Percentiles rank a stretch among this genome's conserved stretches.
phyloP scores from a whole-genome alignment of 1,140 invertebrate genomes.

The Agrilus planipennis region DNA sequence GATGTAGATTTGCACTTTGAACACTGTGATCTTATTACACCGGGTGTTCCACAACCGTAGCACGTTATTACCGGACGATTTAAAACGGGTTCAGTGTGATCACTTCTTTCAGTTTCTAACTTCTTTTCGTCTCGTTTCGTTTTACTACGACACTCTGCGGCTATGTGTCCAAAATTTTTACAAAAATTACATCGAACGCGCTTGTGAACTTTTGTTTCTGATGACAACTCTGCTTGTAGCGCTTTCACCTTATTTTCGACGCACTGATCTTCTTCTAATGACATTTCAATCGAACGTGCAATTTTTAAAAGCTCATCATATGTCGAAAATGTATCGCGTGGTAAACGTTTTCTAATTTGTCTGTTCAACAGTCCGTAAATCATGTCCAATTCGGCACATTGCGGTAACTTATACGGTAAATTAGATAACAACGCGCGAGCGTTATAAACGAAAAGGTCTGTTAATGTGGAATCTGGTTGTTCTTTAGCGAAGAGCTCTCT shows the following conservation, averaged over 20 bases:
- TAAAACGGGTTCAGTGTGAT: background rate
- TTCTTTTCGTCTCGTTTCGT: background rate
- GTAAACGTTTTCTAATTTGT: background rate
- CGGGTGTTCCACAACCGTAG: slow-evolving; percentile 1
- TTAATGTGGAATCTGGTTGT: background rate
- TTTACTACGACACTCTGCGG: background rate
- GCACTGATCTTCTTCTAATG: background rate
- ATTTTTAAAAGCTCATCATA: background rate
- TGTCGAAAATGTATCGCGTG: background rate
- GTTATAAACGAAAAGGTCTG: background rate
- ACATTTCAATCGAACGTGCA: background rate
- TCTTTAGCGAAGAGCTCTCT: background rate
- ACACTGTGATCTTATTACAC: background rate
- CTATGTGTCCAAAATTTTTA: background rate
- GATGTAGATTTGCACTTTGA: background rate
- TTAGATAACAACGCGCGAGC: background rate
- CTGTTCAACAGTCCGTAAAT: background rate
- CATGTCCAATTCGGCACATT: background rate
- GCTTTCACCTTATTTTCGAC: background rate
- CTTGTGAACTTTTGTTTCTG: background rate
- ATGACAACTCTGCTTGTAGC: background rate
- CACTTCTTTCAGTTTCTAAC: background rate
- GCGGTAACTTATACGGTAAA: background rate
- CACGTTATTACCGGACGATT: background rate
- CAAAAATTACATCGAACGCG: background rate